Evolutionary conservation across 1,140 invertebrate genomes (phyloP).

Genomic region (Acromyrmex heyeri): DNA sequence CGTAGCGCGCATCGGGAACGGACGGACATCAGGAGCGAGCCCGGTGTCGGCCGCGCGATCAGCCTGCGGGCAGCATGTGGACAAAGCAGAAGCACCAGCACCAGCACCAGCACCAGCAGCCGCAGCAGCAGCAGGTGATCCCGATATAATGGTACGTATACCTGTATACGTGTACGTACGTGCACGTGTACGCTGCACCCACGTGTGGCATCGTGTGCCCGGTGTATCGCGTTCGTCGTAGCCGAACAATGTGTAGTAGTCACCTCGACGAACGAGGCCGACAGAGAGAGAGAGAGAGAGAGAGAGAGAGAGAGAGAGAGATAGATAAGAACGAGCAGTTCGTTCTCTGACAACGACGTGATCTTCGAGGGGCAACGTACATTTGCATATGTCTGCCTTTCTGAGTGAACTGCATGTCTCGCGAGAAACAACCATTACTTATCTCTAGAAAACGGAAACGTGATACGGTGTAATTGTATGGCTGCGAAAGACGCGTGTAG

Average conservation of each 20-base stretch:
- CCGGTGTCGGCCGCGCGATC: constrained; percentile 76
- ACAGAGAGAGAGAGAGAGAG: constrained; percentile 25
- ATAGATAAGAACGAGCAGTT: constrained; percentile 14
- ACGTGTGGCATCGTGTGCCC: constrained; percentile 74
- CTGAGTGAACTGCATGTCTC: not conserved
- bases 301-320: constrained; percentile 19
- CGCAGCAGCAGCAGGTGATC: constrained; percentile 80
- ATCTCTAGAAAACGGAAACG: not conserved
- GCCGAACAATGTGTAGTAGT: constrained; percentile 18
- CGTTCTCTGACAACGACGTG: constrained; percentile 9
- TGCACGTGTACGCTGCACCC: constrained; percentile 75
- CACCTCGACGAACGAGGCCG: constrained; percentile 41
- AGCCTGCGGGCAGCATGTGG: constrained; percentile 80
- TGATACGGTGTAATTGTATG: not conserved
- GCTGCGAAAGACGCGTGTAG: not conserved
- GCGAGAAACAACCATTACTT: constrained; percentile 18
- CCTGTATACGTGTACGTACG: constrained; percentile 15
- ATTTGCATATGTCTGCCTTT: constrained; percentile 31
- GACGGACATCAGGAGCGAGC: constrained; percentile 67
- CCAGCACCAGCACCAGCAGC: constrained; percentile 68
- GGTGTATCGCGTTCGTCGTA: constrained; percentile 45
- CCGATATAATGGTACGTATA: constrained; percentile 60
- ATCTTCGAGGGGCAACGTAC: constrained; percentile 13
- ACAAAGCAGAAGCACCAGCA: constrained; percentile 72
- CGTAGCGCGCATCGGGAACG: constrained; percentile 44